These are phyloP conservation scores for Hedychridium roseum DNA, from an alignment of 2,888 invertebrate species.

Conservation along the genomic window DNA sequence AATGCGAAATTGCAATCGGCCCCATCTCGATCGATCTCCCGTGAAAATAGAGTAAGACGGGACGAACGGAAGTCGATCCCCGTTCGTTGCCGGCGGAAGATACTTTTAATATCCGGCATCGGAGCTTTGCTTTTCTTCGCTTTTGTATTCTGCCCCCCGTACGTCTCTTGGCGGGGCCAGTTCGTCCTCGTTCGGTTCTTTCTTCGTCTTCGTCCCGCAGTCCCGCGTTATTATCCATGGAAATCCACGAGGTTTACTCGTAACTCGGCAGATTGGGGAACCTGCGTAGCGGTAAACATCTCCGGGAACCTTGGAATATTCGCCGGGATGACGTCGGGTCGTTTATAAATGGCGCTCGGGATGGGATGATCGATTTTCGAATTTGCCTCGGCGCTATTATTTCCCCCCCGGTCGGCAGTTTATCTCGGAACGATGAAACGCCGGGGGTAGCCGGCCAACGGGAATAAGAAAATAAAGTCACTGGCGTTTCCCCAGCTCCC, in stretches of 20 bases:
- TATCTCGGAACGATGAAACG: slow-evolving; percentile 10
- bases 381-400: no score
- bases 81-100: slow-evolving; percentile 38
- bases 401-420: no score
- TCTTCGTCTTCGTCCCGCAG: slow-evolving; percentile 2
- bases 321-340: no score
- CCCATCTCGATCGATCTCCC: slow-evolving; percentile 3
- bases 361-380: no score
- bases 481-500: slow-evolving; percentile 8
- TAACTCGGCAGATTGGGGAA: no score
- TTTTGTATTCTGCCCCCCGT: slow-evolving; percentile 13
- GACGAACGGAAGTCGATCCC: slow-evolving; percentile 45
- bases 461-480: slow-evolving; percentile 2
- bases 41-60: slow-evolving; percentile 26
- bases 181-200: not conserved
- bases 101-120: slow-evolving; percentile 57
- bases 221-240: no score
- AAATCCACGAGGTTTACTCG: no score
- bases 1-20: no score
- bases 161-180: slow-evolving; percentile 5
- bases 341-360: no score
- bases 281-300: no score
- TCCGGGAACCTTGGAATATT: no score
- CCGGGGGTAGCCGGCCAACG: slow-evolving; percentile 2
- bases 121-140: slow-evolving; percentile 14